These are phyloP conservation scores for Odontesthes bonariensis DNA, from an alignment of 2,113 vertebrate species.

Conservation along the genomic window DNA sequence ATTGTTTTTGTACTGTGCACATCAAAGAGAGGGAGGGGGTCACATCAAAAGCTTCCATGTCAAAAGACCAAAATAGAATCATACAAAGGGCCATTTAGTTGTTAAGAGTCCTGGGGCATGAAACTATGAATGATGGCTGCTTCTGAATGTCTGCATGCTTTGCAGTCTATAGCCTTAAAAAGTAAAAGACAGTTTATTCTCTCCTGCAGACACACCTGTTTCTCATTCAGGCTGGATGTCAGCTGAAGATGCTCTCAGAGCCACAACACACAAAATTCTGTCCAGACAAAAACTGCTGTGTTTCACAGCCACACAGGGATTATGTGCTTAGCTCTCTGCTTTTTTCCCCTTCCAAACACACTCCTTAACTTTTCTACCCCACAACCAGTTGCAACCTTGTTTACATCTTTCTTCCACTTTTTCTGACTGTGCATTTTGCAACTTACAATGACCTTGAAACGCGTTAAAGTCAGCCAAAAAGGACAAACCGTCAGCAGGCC, in stretches of 20 bases:
- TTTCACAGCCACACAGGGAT: constrained; percentile 11
- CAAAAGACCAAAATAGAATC: constrained; percentile 42
- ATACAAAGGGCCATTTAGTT: constrained; percentile 60
- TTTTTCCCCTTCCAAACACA: too few relatives aligned
- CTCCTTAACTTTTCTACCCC: too few relatives aligned
- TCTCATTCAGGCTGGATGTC: constrained; percentile 55
- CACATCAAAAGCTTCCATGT: constrained; percentile 57
- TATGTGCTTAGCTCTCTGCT: neutral
- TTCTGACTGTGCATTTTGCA: too few relatives aligned
- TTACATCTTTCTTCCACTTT: too few relatives aligned
- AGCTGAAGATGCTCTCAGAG: constrained; percentile 32
- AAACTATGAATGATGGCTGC: constrained; percentile 50
- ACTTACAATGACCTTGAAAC: too few relatives aligned
- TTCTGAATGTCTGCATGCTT: constrained; percentile 52
- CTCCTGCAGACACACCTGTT: constrained; percentile 68
- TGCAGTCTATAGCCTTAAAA: constrained; percentile 11
- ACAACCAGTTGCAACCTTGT: too few relatives aligned
- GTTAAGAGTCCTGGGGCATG: constrained; percentile 42
- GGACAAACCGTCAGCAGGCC: too few relatives aligned
- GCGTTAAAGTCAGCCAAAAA: too few relatives aligned
- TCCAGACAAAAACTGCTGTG: constrained; percentile 49
- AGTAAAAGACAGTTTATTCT: constrained; percentile 56
- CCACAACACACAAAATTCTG: constrained; percentile 17
- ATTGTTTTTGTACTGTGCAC: constrained; percentile 23
- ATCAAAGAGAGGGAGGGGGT: constrained; percentile 48